Base-by-base conservation (phyloP, 2,888 invertebrate species). In the Osedax frankpressi region DNA sequence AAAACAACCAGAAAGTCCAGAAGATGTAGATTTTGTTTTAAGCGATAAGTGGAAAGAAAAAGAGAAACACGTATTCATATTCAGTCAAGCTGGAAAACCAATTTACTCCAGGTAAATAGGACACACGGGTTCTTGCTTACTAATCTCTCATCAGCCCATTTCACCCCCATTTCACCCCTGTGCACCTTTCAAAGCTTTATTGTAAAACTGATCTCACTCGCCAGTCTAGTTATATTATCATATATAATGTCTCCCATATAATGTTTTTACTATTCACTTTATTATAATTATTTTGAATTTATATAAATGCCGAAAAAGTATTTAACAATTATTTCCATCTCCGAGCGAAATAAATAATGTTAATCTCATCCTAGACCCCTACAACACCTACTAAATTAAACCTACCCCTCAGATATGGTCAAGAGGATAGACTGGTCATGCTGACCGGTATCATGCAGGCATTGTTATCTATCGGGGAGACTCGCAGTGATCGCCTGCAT, bases 41-140 rank as follows among this genome's bases (percentile, higher is more conserved):
- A 81, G 79, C 71, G 80, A 79, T 62, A 89, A 90, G 75, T 91
- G 94, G 89, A 88, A 90, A 27, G 88, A 88, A 62, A 90, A 92
- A 80, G 90, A 90, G 75, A 93, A 93, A 82, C 95, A 96, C 86
- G 89, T 97, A 30, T 96, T 97, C 83, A 91, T 97, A 79, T 84
- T 96, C 30, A 95, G 95, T 84, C 91, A 92, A 80, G 93, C 96
- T 14, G 96, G 96, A 1, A 97, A 97, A 86, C 96, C 96, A 24
- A 93, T 97, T 79, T 97, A 95, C 85, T 79, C 70, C 72, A 91
- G 93, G 81, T n/a, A n/a, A n/a, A n/a, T n/a, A n/a, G n/a, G n/a
- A n/a, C n/a, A n/a, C n/a, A n/a, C n/a, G n/a, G n/a, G n/a, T n/a
- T n/a, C n/a, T n/a, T n/a, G n/a, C n/a, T n/a, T n/a, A n/a, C n/a